phyloP scores from a whole-genome alignment of 2,888 invertebrate species.

The Ormia ochracea region DNA sequence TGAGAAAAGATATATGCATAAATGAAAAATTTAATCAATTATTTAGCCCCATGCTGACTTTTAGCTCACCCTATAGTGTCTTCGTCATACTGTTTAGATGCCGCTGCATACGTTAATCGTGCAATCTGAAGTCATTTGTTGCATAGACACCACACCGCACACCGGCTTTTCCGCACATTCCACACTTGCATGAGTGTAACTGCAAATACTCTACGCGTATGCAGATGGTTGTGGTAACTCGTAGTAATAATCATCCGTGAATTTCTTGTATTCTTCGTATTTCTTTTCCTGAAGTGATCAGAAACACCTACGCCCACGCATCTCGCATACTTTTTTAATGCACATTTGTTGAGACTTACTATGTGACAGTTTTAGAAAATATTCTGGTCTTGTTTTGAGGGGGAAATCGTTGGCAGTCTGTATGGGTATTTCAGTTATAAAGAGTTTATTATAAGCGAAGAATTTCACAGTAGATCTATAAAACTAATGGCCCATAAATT shows the following conservation, averaged over 20 bases:
- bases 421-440: constrained; percentile 1
- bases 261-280: background rate
- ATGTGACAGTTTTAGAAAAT: constrained; percentile 53
- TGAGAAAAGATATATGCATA: too few relatives aligned
- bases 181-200: background rate
- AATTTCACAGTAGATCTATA: constrained; percentile 63
- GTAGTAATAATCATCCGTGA: constrained; percentile 29
- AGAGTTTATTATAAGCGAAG: constrained; percentile 53
- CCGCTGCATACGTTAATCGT: constrained; percentile 59
- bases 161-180: background rate
- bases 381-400: constrained; percentile 14
- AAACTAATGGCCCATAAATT: constrained; percentile 63
- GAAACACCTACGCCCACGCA: constrained; percentile 57
- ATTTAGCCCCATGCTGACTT: constrained; percentile 58
- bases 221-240: constrained; percentile 2
- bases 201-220: constrained; percentile 5
- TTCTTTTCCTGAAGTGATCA: constrained; percentile 15
- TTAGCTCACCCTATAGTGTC: constrained; percentile 61
- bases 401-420: background rate
- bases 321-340: constrained; percentile 14
- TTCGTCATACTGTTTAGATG: constrained; percentile 52
- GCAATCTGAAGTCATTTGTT: constrained; percentile 61
- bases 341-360: background rate
- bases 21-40: too few relatives aligned
- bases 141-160: constrained; percentile 46